phyloP scores from a whole-genome alignment of 2,888 invertebrate genomes.

The Drosophila rubida region DNA sequence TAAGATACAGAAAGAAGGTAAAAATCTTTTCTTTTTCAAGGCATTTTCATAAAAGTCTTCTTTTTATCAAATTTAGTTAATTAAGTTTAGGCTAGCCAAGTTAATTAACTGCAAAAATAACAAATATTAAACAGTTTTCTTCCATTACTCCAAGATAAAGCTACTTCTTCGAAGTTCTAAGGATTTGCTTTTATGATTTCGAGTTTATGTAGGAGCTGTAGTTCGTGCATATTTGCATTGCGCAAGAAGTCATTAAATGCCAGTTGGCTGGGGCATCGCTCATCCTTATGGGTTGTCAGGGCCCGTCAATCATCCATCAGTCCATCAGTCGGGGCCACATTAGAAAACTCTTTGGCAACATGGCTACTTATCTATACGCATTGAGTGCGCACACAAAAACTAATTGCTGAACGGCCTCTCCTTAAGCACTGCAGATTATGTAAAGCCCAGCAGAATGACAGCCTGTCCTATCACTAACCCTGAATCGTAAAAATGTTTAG shows the following conservation, averaged over 20 bases:
- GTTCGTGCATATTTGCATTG: slow-evolving; percentile 43
- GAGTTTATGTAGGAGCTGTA: slow-evolving; percentile 7
- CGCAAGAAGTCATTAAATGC: slow-evolving; percentile 46
- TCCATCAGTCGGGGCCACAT: slow-evolving; percentile 34
- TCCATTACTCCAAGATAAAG: no score
- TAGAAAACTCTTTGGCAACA: slow-evolving; percentile 48
- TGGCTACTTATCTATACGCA: slow-evolving; percentile 70
- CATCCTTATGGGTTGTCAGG: slow-evolving; percentile 46
- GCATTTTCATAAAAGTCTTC: no score
- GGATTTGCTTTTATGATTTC: slow-evolving; percentile 1
- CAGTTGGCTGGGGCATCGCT: slow-evolving; percentile 28
- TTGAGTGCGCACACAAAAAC: slow-evolving; percentile 68
- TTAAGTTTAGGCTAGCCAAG: no score
- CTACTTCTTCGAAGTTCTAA: no score
- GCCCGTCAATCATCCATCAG: slow-evolving; percentile 64
- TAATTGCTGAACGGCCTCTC: slow-evolving; percentile 71
- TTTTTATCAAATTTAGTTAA: no score
- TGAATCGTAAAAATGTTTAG: slow-evolving; percentile 77
- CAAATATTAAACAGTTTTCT: background rate
- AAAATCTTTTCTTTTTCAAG: no score
- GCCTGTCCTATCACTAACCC: slow-evolving; percentile 69
- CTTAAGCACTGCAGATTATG: slow-evolving; percentile 71
- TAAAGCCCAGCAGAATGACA: slow-evolving; percentile 64
- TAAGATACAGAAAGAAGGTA: no score
- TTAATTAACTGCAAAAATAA: background rate